Evolutionary conservation across 2,797 vertebrate genomes (phyloP).

Genomic region (Cossypha niveicapilla): DNA sequence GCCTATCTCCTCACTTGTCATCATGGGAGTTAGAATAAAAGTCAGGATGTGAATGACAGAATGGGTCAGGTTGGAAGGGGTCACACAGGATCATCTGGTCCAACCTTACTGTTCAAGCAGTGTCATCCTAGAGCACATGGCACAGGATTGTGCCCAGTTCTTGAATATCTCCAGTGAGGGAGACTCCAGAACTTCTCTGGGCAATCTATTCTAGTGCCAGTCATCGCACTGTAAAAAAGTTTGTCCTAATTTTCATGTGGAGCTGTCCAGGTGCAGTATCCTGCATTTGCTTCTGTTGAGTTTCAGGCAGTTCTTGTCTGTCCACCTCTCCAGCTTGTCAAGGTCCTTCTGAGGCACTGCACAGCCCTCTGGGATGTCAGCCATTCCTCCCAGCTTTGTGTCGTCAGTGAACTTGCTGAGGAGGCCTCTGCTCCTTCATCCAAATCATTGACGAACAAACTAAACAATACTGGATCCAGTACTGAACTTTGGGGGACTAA

Average conservation of each 20-base stretch:
- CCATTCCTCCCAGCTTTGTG: neutral
- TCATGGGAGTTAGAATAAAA: rapidly evolving
- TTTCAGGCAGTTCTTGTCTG: neutral
- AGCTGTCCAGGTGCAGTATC: neutral
- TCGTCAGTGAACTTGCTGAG: neutral
- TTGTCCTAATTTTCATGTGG: neutral
- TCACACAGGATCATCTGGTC: neutral
- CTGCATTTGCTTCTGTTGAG: neutral
- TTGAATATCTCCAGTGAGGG: neutral
- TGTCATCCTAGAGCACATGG: neutral
- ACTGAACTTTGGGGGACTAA: neutral
- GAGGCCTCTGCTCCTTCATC: neutral
- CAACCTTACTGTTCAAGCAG: neutral
- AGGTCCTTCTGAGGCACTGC: neutral
- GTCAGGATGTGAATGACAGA: neutral
- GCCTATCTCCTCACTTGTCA: neutral
- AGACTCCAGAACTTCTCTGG: neutral
- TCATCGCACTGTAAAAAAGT: neutral
- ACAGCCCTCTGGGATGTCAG: neutral
- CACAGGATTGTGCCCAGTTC: neutral
- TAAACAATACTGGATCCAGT: neutral
- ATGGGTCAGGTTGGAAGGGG: neutral
- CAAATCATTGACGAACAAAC: neutral
- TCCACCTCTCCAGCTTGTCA: neutral
- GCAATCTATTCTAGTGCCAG: neutral